phyloP scores from a whole-genome alignment of 2,113 vertebrate species.

The Anhinga rufa region DNA sequence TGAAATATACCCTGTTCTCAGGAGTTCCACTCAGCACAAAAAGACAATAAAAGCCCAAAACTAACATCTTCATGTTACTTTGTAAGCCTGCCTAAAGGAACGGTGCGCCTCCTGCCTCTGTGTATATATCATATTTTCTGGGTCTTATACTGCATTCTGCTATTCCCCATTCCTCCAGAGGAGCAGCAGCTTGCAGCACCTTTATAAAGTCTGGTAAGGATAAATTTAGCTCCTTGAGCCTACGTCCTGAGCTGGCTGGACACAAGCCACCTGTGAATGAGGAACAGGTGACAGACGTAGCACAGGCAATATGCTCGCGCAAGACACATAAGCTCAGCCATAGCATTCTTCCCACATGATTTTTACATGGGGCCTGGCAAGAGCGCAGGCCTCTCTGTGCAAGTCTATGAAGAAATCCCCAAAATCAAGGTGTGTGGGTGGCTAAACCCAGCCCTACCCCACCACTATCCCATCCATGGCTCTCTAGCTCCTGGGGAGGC shows the following conservation, averaged over 20 bases:
- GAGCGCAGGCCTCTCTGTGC: background rate
- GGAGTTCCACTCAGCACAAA: background rate
- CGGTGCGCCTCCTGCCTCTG: background rate
- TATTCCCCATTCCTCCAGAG: background rate
- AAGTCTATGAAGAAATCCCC: background rate
- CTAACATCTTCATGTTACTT: background rate
- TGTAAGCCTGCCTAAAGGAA: background rate
- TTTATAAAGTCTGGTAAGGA: background rate
- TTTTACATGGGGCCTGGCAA: background rate
- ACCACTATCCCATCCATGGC: no score
- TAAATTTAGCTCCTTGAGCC: background rate
- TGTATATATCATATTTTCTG: background rate
- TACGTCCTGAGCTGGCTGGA: background rate
- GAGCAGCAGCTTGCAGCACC: background rate
- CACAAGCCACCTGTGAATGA: background rate
- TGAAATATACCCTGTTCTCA: background rate
- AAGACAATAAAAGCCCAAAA: background rate
- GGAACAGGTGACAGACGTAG: accelerated
- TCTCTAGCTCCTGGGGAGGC: background rate
- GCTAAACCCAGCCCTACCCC: background rate
- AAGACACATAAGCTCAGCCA: accelerated
- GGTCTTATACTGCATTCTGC: background rate
- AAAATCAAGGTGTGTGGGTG: background rate
- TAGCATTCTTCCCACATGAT: accelerated
- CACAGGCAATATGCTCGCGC: accelerated